phyloP scores from a whole-genome alignment of 2,113 vertebrate species.

The Equus quagga region DNA sequence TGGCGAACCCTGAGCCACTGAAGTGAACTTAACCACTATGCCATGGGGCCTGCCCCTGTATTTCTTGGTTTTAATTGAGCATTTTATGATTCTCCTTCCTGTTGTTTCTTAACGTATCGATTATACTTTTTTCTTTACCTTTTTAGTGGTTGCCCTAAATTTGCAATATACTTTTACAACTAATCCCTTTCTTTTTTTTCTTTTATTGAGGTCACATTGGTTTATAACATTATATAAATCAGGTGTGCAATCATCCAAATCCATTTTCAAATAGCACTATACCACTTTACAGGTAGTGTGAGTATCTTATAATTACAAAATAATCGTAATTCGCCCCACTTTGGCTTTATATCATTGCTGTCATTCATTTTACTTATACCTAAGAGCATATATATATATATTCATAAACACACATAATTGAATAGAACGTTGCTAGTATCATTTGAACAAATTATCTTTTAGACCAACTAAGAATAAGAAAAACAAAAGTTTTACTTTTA shows the following conservation, averaged over 20 bases:
- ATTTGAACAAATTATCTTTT: background rate
- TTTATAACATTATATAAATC: too few species aligned
- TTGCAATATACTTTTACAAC: background rate
- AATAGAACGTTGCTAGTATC: background rate
- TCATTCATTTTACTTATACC: background rate
- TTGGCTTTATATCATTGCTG: background rate
- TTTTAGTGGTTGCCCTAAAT: background rate
- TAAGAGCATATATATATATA: background rate
- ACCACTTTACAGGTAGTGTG: background rate
- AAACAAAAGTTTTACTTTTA: background rate
- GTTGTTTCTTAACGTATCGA: background rate
- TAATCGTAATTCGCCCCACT: background rate
- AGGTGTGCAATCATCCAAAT: background rate
- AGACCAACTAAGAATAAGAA: background rate
- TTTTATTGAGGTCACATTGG: too few species aligned
- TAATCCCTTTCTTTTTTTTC: background rate
- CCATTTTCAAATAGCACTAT: background rate
- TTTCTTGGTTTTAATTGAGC: background rate
- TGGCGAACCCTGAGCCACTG: too few species aligned
- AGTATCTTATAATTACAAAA: background rate
- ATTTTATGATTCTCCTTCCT: background rate
- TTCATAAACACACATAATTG: background rate
- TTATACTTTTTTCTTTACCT: background rate
- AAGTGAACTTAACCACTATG: too few species aligned
- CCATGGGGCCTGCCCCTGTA: too few species aligned